Percentiles rank a stretch among this genome's conserved stretches.
phyloP scores from a whole-genome alignment of 2,113 vertebrate genomes.

The Pontoporia blainvillei region DNA sequence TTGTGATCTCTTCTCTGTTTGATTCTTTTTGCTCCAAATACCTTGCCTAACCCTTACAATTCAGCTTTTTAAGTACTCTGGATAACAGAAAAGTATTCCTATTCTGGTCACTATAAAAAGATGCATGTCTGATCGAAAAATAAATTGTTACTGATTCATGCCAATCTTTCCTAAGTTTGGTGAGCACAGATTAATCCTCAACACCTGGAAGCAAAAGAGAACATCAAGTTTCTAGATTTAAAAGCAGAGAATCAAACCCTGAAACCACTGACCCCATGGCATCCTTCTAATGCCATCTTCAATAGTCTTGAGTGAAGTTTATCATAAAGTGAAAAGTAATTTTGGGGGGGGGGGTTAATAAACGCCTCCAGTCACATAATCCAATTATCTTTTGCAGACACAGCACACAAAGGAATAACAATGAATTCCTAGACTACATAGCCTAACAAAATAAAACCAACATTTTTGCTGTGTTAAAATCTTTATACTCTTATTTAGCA shows the following conservation, averaged over 20 bases:
- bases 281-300: background rate
- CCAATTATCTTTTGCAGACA: background rate
- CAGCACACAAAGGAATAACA: background rate
- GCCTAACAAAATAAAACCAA: background rate
- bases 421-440: background rate
- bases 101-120: background rate
- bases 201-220: background rate
- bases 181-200: background rate
- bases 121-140: background rate
- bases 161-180: background rate
- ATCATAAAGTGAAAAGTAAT: background rate
- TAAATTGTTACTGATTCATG: background rate
- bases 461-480: background rate
- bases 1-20: background rate
- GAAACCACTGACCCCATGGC: background rate
- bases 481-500: background rate
- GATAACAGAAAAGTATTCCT: background rate
- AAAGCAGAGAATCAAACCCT: background rate
- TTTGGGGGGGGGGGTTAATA: background rate
- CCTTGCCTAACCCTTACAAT: background rate
- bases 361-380: background rate
- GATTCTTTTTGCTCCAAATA: background rate
- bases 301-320: background rate
- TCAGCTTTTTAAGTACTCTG: background rate
- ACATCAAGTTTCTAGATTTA: background rate